phyloP scores from a whole-genome alignment of 2,888 invertebrate species.

The Limnephilus lunatus region DNA sequence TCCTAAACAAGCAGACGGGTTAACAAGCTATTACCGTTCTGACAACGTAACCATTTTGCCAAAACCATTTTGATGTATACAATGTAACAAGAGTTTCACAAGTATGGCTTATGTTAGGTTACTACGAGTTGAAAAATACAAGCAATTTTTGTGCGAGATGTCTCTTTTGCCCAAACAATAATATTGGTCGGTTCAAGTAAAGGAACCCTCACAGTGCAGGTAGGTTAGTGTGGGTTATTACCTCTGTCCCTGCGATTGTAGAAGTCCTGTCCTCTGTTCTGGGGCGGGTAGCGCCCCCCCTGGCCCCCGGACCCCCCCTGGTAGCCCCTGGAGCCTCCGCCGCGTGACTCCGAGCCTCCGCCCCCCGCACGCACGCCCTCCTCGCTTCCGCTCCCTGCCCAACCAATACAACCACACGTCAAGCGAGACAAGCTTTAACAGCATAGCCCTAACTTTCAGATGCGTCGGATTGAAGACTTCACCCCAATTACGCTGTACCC shows the following conservation, averaged over 20 bases:
- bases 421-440: background rate
- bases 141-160: background rate
- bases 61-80: too few species aligned
- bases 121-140: too few species aligned
- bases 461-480: background rate
- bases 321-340: conserved; percentile 51
- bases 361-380: conserved; percentile 68
- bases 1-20: too few species aligned
- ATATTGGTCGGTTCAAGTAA: background rate
- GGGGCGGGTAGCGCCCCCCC: conserved; percentile 47
- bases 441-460: background rate
- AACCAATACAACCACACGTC: background rate
- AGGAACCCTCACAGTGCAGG: background rate
- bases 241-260: conserved; percentile 60
- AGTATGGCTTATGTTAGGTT: too few species aligned
- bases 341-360: conserved; percentile 68
- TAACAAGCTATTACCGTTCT: too few species aligned
- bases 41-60: too few species aligned
- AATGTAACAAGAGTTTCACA: too few species aligned
- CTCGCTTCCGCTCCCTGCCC: conserved; percentile 15
- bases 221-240: background rate
- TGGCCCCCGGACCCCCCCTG: conserved; percentile 19
- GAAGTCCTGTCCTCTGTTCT: conserved; percentile 65
- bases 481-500: background rate
- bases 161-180: background rate